Base-by-base conservation (phyloP, 37 sponge, comb jelly and placozoan species). In the Geodia barretti region DNA sequence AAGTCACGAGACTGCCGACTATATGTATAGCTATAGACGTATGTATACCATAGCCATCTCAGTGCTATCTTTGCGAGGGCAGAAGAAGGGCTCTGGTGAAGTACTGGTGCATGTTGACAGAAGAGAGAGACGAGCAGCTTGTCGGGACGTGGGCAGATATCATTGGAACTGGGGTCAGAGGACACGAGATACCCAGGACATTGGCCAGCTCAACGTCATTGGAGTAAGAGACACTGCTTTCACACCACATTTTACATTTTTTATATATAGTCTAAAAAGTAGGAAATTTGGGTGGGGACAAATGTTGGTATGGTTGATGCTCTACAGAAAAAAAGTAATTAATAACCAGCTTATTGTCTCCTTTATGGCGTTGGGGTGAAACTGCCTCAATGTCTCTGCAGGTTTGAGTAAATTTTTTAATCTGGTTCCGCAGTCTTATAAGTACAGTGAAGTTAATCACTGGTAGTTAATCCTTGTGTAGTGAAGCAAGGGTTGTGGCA, bases 161-260 rank as follows among this genome's bases (percentile, higher is more conserved):
- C 97, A 96, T 93, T 76, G 82, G 80, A 37, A 87, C 85, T 28
- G 93, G 92, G 41, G 81, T 85, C 31, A 96, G 70, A 34, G 90
- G 70, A 67, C 94, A 92, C 1, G 92, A 70, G 4, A 95, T 82
- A n/a, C 89, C 86, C 20, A 95, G 72, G 3, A 38, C 36, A 3
- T 61, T 39, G 58, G 89, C 88, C 1, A 91, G 60, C 14, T 77
- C 77, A 74, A 80, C 87, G 40, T 88, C 95, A 89, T 95, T 54
- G 32, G 75, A 30, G 7, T 54, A 3, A 77, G 58, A 35, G 37
- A 77, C 2, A 62, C 8, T 40, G 37, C 36, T 21, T 25, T 62
- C n/a, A n/a, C n/a, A n/a, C n/a, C n/a, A n/a, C n/a, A n/a, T n/a
- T n/a, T n/a, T n/a, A 29, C n/a, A 8, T 26, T 25, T 66, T 26